Conservation (phyloP, 2,797 vertebrate species). For the Lutjanus campechanus region DNA sequence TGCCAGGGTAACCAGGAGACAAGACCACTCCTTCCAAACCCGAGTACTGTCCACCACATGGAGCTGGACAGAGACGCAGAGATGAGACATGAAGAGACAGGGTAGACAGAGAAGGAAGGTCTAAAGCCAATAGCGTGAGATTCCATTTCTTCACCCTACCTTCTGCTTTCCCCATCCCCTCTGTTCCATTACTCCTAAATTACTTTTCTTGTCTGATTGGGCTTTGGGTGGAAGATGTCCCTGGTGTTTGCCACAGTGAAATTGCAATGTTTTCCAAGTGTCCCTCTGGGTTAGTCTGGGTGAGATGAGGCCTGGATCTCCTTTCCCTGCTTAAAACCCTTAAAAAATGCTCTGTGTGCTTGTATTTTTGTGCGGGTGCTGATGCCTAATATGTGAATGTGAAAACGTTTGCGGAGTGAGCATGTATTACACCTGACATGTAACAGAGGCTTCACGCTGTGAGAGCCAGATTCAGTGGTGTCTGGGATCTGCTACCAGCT, state of each 20-base stretch:
- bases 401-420: neutral
- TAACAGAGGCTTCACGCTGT: conserved; percentile 22
- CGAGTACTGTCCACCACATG: conserved; percentile 95
- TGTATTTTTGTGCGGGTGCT: neutral
- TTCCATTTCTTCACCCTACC: conserved; percentile 60
- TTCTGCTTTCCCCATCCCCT: conserved; percentile 57
- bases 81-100: conserved; percentile 48
- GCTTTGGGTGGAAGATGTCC: conserved; percentile 75
- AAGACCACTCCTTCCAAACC: conserved; percentile 95
- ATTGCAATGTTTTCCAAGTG: conserved; percentile 86
- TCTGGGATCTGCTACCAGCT: conserved; percentile 33
- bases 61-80: conserved; percentile 85
- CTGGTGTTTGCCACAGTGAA: conserved; percentile 82
- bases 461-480: conserved; percentile 15
- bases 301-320: conserved; percentile 58
- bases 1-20: conserved; percentile 96
- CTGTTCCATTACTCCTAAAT: conserved; percentile 81
- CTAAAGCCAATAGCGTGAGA: conserved; percentile 57
- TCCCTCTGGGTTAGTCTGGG: conserved; percentile 77
- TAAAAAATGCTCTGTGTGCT: conserved; percentile 15
- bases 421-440: conserved; percentile 46
- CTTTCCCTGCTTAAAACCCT: conserved; percentile 39
- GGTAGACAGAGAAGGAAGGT: conserved; percentile 40
- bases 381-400: neutral
- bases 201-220: conserved; percentile 87